Evolutionary conservation across 2,888 invertebrate species (phyloP).

Genomic region (Lapara coniferarum): DNA sequence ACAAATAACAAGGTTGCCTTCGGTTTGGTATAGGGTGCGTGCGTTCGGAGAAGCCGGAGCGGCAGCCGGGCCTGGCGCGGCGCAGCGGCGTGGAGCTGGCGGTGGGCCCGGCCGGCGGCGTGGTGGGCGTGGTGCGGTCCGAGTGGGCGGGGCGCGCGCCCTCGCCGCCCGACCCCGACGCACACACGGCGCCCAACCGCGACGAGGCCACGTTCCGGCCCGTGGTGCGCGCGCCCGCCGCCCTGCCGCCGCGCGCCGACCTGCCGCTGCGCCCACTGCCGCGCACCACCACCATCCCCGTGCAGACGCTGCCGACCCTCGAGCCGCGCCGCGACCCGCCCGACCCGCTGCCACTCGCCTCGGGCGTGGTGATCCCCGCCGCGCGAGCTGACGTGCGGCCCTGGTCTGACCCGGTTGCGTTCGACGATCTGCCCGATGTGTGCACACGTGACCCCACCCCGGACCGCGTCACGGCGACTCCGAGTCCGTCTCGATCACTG

Average conservation of each 20-base stretch:
- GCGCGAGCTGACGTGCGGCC: constrained; percentile 39
- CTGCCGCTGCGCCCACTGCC: constrained; percentile 62
- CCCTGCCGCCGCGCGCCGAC: constrained; percentile 55
- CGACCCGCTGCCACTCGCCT: constrained; percentile 38
- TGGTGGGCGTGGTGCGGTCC: constrained; percentile 85
- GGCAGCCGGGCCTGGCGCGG: constrained; percentile 69
- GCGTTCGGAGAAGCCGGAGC: constrained; percentile 55
- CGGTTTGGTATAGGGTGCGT: constrained; percentile 91
- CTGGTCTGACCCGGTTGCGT: constrained; percentile 27
- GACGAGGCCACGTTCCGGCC: constrained; percentile 89
- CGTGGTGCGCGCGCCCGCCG: constrained; percentile 82
- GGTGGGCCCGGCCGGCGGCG: constrained; percentile 90
- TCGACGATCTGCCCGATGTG: no score
- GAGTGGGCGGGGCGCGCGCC: constrained; percentile 41
- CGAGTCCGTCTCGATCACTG: constrained; percentile 57
- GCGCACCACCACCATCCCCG: constrained; percentile 70
- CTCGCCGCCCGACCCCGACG: constrained; percentile 66
- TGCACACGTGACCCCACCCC: background rate
- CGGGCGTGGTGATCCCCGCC: constrained; percentile 47
- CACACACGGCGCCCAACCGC: constrained; percentile 77
- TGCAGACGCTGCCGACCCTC: constrained; percentile 46
- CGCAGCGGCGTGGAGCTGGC: constrained; percentile 85
- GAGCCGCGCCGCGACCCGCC: constrained; percentile 38
- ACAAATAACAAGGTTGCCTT: constrained; percentile 86
- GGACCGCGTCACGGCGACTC: constrained; percentile 49